Evolutionary conservation across 2,113 vertebrate genomes (phyloP).

Genomic region (Hippocampus mohnikei): DNA sequence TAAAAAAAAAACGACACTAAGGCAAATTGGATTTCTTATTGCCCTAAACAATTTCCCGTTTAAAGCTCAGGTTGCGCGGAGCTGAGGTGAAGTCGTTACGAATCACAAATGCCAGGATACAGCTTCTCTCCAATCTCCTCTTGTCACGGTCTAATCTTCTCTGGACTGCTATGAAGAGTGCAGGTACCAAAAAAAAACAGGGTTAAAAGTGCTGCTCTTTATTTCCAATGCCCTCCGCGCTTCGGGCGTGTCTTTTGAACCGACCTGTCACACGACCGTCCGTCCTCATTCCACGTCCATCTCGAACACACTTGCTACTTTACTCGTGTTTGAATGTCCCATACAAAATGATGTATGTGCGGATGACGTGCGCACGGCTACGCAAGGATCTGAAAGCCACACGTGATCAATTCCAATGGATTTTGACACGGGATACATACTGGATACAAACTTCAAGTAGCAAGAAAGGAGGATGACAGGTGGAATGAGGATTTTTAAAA

Average conservation of each 20-base stretch:
- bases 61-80: conserved; percentile 26
- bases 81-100: conserved; percentile 20
- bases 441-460: conserved; percentile 55
- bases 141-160: conserved; percentile 27
- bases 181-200: conserved; percentile 58
- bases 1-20: conserved; percentile 62
- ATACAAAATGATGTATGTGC: conserved; percentile 15
- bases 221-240: conserved; percentile 56
- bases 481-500: no score
- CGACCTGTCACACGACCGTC: not conserved
- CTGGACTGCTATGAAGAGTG: conserved; percentile 37
- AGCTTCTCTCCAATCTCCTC: conserved; percentile 23
- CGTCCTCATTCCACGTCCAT: not conserved
- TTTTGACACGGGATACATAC: conserved; percentile 10
- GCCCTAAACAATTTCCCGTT: conserved; percentile 51
- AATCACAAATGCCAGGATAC: conserved; percentile 18
- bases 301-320: conserved; percentile 21
- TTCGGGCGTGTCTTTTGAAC: conserved; percentile 13
- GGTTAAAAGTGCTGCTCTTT: conserved; percentile 72
- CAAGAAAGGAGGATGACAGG: conserved; percentile 23
- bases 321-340: conserved; percentile 17
- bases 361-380: conserved; percentile 23
- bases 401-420: conserved; percentile 11
- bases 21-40: conserved; percentile 73
- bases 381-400: conserved; percentile 41